Base-by-base conservation (phyloP, 2,797 vertebrate genomes). In the Orientallactaga sibirica region DNA sequence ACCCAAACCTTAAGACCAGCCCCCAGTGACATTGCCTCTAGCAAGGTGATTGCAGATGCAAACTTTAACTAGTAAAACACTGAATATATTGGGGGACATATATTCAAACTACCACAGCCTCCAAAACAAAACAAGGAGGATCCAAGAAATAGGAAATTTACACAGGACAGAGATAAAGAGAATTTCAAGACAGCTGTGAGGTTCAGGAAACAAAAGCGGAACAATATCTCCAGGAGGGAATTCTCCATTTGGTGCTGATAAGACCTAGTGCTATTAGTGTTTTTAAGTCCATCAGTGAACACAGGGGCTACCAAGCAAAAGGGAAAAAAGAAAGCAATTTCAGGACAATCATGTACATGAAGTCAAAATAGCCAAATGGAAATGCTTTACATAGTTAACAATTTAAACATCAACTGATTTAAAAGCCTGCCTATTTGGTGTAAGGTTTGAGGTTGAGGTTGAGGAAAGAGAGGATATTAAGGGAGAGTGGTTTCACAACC, bases 341-440 rank as follows among this genome's bases (percentile, higher is more conserved):
- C 70, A 91, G 22, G 52, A 62, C 25, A 64, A 84, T 71, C 33
- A 48, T 2, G 20, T 41, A 79, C 58, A 90, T n/a, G 22, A 74
- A 92, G 12, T 67, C 61, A 82, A n/a, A 80, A 75, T 62, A 75
- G 58, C 71, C 20, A 89, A 83, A 78, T 33, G 88, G 73, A 89
- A 78, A 27, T 74, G 74, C 70, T 86, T 70, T 84, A 52, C 22
- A 52, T 71, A 80, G 12, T 76, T 86, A 84, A 76, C 66, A 86
- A 41, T 3, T 7, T 85, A 86, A 80, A 15, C 68, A n/a, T 74
- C 29, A 75, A 24, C 67, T 93, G 27, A 91, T 79, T 58, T 58
- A 58, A 58, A 58, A 16, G 12, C 55, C 16, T 58, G 55, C 16
- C 55, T 58, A 58, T 58, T 14, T 58, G 55, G 55, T 58, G 12